Conservation (phyloP, 2,888 invertebrate genomes). For the Tiphia femorata region DNA sequence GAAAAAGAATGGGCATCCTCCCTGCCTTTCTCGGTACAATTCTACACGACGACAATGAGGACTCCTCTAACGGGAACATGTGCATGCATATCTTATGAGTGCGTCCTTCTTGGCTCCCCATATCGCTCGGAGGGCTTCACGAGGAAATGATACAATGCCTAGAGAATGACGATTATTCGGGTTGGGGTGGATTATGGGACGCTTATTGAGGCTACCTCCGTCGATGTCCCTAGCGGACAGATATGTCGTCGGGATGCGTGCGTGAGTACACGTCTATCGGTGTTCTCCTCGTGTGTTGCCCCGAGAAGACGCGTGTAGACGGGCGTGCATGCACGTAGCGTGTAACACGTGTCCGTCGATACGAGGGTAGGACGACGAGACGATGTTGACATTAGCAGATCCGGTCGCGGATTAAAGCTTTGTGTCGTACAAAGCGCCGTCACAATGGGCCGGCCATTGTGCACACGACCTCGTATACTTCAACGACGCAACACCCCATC, state of each 20-base stretch:
- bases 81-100: constrained; percentile 29
- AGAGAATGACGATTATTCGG: constrained; percentile 61
- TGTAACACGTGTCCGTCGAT: constrained; percentile 8
- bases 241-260: constrained; percentile 11
- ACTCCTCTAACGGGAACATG: constrained; percentile 40
- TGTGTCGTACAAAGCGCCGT: constrained; percentile 58
- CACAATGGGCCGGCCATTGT: constrained; percentile 59
- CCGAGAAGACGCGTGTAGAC: constrained; percentile 9
- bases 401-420: constrained; percentile 67
- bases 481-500: constrained; percentile 38
- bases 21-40: too few species aligned
- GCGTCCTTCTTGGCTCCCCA: constrained; percentile 37
- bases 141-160: constrained; percentile 54
- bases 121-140: constrained; percentile 49
- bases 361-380: constrained; percentile 44
- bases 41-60: constrained; percentile 44
- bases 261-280: constrained; percentile 29
- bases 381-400: constrained; percentile 67
- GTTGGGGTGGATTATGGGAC: constrained; percentile 62
- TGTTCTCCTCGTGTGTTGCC: constrained; percentile 2
- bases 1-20: too few species aligned
- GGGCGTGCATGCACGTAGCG: constrained; percentile 10
- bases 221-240: constrained; percentile 41
- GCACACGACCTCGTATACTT: constrained; percentile 53
- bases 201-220: constrained; percentile 52